These are phyloP conservation scores for Trochalopteron elliotii DNA, from an alignment of 2,113 vertebrate species.

Conservation along the genomic window DNA sequence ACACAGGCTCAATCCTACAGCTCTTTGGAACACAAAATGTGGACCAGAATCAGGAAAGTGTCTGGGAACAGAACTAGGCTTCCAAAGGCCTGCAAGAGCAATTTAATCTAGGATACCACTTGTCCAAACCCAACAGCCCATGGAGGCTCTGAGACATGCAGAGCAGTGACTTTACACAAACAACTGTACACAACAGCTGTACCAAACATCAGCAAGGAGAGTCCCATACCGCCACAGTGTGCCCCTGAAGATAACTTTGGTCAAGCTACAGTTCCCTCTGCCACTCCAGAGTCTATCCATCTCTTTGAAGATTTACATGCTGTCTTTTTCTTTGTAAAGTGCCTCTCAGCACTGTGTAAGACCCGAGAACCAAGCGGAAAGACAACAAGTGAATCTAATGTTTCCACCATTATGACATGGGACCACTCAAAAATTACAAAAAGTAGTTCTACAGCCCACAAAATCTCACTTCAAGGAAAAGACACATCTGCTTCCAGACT, in stretches of 20 bases:
- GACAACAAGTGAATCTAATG: background rate
- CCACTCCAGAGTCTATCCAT: background rate
- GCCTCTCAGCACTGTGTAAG: background rate
- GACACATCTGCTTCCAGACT: background rate
- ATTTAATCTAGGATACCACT: background rate
- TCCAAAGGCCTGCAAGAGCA: background rate
- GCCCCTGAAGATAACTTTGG: background rate
- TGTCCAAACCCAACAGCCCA: background rate
- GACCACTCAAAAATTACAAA: background rate
- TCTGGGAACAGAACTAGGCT: background rate
- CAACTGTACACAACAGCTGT: background rate
- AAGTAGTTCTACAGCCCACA: background rate
- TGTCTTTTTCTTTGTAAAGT: background rate
- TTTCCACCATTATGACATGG: background rate
- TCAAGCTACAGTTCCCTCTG: fast-evolving
- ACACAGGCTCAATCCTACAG: background rate
- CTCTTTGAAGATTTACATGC: background rate
- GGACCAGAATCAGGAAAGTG: background rate
- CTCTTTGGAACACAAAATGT: background rate
- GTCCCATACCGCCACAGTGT: fast-evolving
- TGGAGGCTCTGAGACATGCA: background rate
- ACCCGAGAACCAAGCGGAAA: fast-evolving
- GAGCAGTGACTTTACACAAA: background rate
- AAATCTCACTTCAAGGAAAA: background rate
- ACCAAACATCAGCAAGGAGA: fast-evolving